Base-by-base conservation (phyloP, 2,113 vertebrate species). In the Gambusia affinis region DNA sequence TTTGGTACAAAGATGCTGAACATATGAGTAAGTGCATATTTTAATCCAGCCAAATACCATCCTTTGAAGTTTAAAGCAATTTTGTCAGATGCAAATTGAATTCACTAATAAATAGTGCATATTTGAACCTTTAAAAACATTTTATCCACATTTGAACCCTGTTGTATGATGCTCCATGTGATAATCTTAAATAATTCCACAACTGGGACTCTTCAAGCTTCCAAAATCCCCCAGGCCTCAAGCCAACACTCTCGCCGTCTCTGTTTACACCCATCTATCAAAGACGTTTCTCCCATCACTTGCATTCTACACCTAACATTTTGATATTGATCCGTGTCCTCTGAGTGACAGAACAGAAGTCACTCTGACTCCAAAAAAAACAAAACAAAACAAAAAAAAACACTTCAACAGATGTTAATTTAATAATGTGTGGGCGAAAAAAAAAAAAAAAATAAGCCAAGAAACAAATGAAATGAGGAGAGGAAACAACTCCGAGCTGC, bases 371-470 rank as follows among this genome's bases (percentile, higher is more conserved):
- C 75, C 57, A 68, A 85, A 90, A 35, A 35, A 35, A 8, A 10
- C 8, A 10, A 10, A 11, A 37, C 33, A 37, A 37, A 31, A 31
- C 3, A 31, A 37, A 11, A 37, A 2, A 44, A 28, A 8, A 14
- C 80, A 83, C 85, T 84, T 84, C 82, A 91, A 87, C 90, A 91
- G 89, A 90, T 92, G 90, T 88, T 91, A 91, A 94, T 92, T 92
- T 87, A 92, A 92, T 92, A 92, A 93, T 90, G 86, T 91, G 86
- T 87, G 81, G 75, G 85, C 88, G 87, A 89, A 90, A 12, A 39
- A 39, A 35, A 35, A 37, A 39, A 4, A 19, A n/a, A 57, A 57
- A 57, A 57, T 85, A 83, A 87, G 86, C 85, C 89, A 87, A 90
- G 88, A 87, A 90, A 85, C 70, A 84, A 93, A 93, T 83, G 87